phyloP scores from a whole-genome alignment of 2,797 vertebrate genomes.

The Rhinatrema bivittatum region DNA sequence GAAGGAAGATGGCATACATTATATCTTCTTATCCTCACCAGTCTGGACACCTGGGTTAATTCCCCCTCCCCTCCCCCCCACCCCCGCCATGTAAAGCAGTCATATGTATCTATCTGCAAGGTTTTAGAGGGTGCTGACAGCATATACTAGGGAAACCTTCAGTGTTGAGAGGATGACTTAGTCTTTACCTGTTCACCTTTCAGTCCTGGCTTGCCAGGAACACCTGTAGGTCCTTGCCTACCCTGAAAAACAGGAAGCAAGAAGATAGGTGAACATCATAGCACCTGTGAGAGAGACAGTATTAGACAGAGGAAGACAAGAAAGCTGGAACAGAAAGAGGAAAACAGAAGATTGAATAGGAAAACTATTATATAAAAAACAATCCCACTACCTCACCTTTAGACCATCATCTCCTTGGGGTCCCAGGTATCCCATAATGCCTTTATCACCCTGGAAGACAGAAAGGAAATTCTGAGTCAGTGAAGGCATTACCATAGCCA shows the following conservation, averaged over 20 bases:
- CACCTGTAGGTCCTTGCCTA: constrained; percentile 41
- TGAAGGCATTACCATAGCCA: too few species aligned
- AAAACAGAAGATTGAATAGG: too few species aligned
- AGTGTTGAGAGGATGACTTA: background rate
- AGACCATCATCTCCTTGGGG: constrained; percentile 54
- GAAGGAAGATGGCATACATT: background rate
- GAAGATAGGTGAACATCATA: background rate
- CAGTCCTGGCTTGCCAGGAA: constrained; percentile 39
- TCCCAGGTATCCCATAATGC: constrained; percentile 56
- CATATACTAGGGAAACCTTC: too few species aligned
- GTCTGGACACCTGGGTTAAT: too few species aligned
- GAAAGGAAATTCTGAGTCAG: too few species aligned
- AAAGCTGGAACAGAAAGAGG: background rate
- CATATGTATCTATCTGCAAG: too few species aligned
- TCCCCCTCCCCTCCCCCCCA: background rate
- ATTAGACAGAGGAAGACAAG: too few species aligned
- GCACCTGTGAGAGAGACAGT: too few species aligned
- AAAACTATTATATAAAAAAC: background rate
- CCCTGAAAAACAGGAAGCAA: constrained; percentile 44
- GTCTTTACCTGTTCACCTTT: constrained; percentile 73
- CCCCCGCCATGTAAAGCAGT: too few species aligned
- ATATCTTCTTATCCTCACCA: too few species aligned
- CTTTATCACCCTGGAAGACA: constrained; percentile 73
- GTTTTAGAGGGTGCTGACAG: too few species aligned
- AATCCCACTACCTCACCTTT: constrained; percentile 49